Base-by-base conservation (phyloP, 2,797 vertebrate species). In the Argya squamiceps region DNA sequence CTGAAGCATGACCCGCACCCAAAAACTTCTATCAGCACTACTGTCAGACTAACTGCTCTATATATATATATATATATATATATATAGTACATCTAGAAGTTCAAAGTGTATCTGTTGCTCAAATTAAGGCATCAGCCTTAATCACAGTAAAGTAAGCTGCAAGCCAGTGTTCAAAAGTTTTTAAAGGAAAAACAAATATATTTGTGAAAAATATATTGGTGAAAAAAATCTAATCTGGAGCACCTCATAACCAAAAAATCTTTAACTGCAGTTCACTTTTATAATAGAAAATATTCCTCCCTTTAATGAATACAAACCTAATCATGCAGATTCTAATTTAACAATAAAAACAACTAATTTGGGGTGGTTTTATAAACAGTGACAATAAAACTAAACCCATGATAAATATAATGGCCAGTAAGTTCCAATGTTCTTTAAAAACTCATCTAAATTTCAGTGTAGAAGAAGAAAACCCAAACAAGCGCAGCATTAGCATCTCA, bases 161-260 rank as follows among this genome's bases (percentile, higher is more conserved):
- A 90, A 75, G 26, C 0, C 23, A 49, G 29, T 68, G 69, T 69
- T 74, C 50, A 82, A 73, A 47, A 6, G 4, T n/a, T 83, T 87
- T 84, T 46, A 81, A 75, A 87, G 19, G n/a, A 91, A 87, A 92
- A 79, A 49, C 39, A 68, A 62, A 7, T 43, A 73, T 12, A 10
- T 6, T 11, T 1, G 7, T 4, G 1, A 49, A 43, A 67, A 62
- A 58, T 37, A 73, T 13, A 10, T 6, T 11, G 1, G 7, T 4
- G 1, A 49, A 43, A 67, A 62, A 58, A 80, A 39, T 36, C 11
- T 81, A 3, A 81, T 73, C 39, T 59, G 27, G 22, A 67, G 26
- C 23, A 34, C 20, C 55, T 87, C 5, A 26, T n/a, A 65, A 76
- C 15, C 8, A 30, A 73, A 71, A 50, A 34, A 18, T 71, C 29